Evolutionary conservation across 2,797 vertebrate genomes (phyloP).

Genomic region (Crax fasciolata): DNA sequence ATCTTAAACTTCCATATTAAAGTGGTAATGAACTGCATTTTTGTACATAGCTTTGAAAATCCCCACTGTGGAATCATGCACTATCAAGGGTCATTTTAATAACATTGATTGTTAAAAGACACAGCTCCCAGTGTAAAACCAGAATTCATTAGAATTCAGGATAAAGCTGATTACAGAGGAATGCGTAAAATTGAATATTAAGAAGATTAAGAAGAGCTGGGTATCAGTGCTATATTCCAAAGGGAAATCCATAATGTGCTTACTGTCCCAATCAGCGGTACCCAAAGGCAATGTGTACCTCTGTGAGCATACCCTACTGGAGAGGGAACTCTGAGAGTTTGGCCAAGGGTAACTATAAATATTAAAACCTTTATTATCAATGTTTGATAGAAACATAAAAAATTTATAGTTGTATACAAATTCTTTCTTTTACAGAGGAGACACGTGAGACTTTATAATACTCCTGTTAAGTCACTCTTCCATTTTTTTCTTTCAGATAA

Average conservation of each 20-base stretch:
- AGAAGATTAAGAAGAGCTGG: conserved; percentile 76
- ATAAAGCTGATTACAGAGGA: conserved; percentile 77
- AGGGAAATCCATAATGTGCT: conserved; percentile 67
- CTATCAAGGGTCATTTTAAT: conserved; percentile 76
- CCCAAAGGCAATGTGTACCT: conserved; percentile 80
- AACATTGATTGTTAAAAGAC: conserved; percentile 72
- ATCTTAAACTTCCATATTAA: conserved; percentile 62
- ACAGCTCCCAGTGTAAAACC: conserved; percentile 54
- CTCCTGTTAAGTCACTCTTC: conserved; percentile 16
- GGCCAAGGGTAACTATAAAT: conserved; percentile 85
- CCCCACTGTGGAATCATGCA: conserved; percentile 32
- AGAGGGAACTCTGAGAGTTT: conserved; percentile 74
- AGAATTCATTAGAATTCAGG: conserved; percentile 77
- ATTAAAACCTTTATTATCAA: conserved; percentile 85
- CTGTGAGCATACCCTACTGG: conserved; percentile 41
- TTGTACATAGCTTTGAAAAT: conserved; percentile 67
- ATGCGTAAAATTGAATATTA: conserved; percentile 73
- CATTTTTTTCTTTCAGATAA: conserved; percentile 24
- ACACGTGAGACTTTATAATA: conserved; percentile 58
- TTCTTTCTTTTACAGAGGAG: conserved; percentile 66
- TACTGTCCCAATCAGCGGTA: conserved; percentile 76
- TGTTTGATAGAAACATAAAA: conserved; percentile 84
- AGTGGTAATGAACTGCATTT: conserved; percentile 62
- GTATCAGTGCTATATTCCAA: conserved; percentile 61
- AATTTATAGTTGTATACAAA: conserved; percentile 80